Percentiles rank a stretch among this genome's conserved stretches.
Evolutionary conservation across 2,797 vertebrate genomes (phyloP).

Genomic region (Phalloptychus januarius): DNA sequence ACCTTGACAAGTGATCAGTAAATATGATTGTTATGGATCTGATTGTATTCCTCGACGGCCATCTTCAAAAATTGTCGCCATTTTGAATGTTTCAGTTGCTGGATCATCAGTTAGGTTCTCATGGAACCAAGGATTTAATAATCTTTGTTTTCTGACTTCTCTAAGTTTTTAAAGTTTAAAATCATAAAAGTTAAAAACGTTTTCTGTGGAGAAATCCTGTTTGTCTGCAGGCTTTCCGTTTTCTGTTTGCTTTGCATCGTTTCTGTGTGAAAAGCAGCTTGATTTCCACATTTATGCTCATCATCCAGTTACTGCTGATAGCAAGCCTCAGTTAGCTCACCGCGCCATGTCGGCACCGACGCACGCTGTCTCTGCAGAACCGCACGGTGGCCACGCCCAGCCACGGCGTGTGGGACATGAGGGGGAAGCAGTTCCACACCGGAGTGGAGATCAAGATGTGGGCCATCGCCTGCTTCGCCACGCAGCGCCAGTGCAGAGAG

Average conservation of each 20-base stretch:
- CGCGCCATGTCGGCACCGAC: constrained; percentile 53
- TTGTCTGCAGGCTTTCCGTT: not conserved
- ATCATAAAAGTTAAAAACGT: not conserved
- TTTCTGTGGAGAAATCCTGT: constrained; percentile 10
- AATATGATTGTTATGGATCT: no score
- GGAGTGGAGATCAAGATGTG: constrained; percentile 99
- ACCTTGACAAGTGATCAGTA: not conserved
- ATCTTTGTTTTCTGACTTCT: not conserved
- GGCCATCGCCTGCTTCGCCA: constrained; percentile 98
- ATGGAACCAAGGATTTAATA: not conserved
- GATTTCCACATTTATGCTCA: not conserved
- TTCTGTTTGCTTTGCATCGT: not conserved
- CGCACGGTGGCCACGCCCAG: constrained; percentile 96
- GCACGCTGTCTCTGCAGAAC: constrained; percentile 84
- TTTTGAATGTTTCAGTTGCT: no score
- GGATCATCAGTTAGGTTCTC: no score
- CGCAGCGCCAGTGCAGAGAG: constrained; percentile 96
- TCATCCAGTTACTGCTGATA: not conserved
- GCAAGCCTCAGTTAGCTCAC: not conserved
- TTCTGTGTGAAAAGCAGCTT: not conserved
- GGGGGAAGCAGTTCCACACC: constrained; percentile 97
- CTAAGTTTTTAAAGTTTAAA: not conserved
- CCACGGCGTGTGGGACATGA: constrained; percentile 98
- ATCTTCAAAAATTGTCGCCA: no score
- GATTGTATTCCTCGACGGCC: no score